Base-by-base conservation (phyloP, 2,113 vertebrate genomes). In the Nansenia antarctica region DNA sequence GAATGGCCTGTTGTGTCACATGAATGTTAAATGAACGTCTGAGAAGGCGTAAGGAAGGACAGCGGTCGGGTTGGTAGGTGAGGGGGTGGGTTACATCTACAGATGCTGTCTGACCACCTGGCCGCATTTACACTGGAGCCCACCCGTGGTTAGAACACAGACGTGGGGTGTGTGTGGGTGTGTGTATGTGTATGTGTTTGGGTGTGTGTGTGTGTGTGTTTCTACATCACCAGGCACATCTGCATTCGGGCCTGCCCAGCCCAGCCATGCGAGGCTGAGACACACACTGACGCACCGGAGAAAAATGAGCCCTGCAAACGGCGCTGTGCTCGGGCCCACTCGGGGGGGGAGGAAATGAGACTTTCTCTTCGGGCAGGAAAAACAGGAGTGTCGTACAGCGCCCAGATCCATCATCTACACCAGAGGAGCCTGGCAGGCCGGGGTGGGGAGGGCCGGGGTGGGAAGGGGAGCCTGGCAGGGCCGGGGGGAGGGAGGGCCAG, bases 191-290 rank as follows among this genome's bases (percentile, higher is more conserved):
- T 9, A 24, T 53, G 49, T 52, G 47, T 52, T 2, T 52, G 18
- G n/a, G 1, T 52, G 1, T 52, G 47, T 52, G 47, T 22, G 47
- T 8, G 20, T 22, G 47, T 52, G 22, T 53, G 22, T 54, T n/a
- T 63, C 69, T 63, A 64, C 49, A 31, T 71, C 69, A 71, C 18
- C 53, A 53, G 55, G 31, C 69, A 54, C 69, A 64, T 57, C 42
- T 63, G 11, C 35, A 63, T 42, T 31, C 60, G 47, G n/a, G 42
- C 69, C 27, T 32, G 47, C 47, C 37, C 59, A 62, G 32, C 49
- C 45, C 47, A 54, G 47, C 47, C 15, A 3, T 52, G 2, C 20
- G 39, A 15, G 18, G 20, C 20, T 20, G 20, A 52, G 47, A n/a
- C 15, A 5, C 47, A 14, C 47, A 18, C 47, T 22, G 30, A 15